Base-by-base conservation (phyloP, 2,113 vertebrate species). In the Geococcyx californianus region DNA sequence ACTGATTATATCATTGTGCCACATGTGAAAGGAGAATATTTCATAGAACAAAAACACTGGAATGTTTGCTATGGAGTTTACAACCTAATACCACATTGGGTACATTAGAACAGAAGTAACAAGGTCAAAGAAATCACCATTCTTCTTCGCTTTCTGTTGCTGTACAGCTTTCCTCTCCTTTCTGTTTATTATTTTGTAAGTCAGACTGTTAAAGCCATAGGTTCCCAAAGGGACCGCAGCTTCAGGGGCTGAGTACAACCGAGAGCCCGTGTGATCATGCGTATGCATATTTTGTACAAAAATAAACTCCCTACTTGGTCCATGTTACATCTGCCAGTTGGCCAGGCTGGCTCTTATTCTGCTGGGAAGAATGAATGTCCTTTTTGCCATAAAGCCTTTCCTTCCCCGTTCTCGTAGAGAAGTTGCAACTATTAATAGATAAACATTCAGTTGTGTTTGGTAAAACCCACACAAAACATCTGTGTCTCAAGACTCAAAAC, bases 401-500 rank as follows among this genome's bases (percentile, higher is more conserved):
- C 29, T 69, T 76, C 23, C 14, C 54, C 11, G 24, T 13, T 38
- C 45, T 54, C 40, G 20, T 7, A 69, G 36, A 19, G 24, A 87
- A 80, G 49, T 18, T 68, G 25, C 24, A 68, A 51, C 38, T 87
- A 25, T 70, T 64, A 44, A 87, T 18, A 96, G 52, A 54, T 49
- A 78, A 93, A 72, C 24, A 51, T 85, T 84, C 63, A 67, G 49
- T 88, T 96, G 10, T 36, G 10, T 66, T 91, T 69, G 18, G 18
- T 59, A 62, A 87, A 60, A 81, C 8, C 73, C 56, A 49, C 31
- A 56, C n/a, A 87, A 80, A 77, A 11, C 10, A 70, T 62, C 72
- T 84, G 44, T 62, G 69, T 3, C 51, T 92, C 84, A 97, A 91
- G 89, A 96, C 86, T 66, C 88, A 81, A 96, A 97, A 97, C 64